Percentiles rank a stretch among this genome's conserved stretches.
phyloP scores from a whole-genome alignment of 2,797 vertebrate genomes.

The Telmatherina bonti region DNA sequence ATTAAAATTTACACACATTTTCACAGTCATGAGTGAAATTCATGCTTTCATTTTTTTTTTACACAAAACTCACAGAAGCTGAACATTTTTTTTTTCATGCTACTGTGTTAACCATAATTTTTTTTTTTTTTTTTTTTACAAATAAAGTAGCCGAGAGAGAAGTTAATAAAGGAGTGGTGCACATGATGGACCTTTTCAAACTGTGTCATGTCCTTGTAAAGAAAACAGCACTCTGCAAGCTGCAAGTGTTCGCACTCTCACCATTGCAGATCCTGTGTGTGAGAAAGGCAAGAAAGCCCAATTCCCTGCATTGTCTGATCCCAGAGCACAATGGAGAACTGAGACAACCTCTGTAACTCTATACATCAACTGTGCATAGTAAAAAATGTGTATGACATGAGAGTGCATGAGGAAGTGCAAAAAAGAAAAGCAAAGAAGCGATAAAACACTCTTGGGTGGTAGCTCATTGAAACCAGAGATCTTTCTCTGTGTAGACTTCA shows the following conservation, averaged over 20 bases:
- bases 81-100: neutral
- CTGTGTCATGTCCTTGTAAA: constrained; percentile 8
- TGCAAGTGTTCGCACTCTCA: constrained; percentile 29
- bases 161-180: constrained; percentile 1
- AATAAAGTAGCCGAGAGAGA: neutral
- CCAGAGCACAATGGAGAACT: constrained; percentile 7
- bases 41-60: neutral
- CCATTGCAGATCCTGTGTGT: constrained; percentile 4
- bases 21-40: neutral
- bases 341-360: constrained; percentile 20
- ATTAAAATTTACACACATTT: neutral
- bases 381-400: constrained; percentile 25
- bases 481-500: constrained; percentile 18
- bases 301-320: constrained; percentile 13
- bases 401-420: constrained; percentile 7
- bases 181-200: neutral
- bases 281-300: constrained; percentile 10
- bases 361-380: constrained; percentile 37
- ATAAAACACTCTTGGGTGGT: constrained; percentile 6
- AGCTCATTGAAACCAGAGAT: constrained; percentile 20
- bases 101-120: no score
- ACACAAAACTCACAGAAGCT: neutral
- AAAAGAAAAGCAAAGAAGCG: constrained; percentile 19
- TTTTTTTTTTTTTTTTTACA: constrained; percentile 3
- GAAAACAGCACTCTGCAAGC: constrained; percentile 27